These are phyloP conservation scores for Drosophila anomalata DNA, from an alignment of 2,888 invertebrate species.

Conservation along the genomic window DNA sequence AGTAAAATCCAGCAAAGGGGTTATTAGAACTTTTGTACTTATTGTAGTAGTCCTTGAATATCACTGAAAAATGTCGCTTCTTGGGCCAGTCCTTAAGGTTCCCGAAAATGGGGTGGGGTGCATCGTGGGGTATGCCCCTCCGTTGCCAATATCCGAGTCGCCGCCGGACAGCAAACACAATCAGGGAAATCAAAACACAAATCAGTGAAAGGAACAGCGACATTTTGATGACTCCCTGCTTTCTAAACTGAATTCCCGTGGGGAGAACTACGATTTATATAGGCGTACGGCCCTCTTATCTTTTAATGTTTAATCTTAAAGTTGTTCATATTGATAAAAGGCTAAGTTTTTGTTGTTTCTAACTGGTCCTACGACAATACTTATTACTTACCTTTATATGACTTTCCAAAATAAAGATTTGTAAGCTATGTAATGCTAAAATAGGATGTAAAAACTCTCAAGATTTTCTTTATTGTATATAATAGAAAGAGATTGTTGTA, in stretches of 20 bases:
- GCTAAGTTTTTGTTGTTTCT: no score
- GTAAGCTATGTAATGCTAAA: no score
- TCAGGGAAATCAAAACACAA: conserved; percentile 38
- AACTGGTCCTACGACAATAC: no score
- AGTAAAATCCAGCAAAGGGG: conserved; percentile 76
- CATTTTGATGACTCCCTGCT: conserved; percentile 37
- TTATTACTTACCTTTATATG: no score
- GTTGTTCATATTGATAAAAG: no score
- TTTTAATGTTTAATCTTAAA: no score
- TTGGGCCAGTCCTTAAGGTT: conserved; percentile 59
- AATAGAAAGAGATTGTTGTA: no score
- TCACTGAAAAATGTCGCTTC: conserved; percentile 40
- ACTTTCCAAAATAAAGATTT: no score
- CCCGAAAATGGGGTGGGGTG: conserved; percentile 56
- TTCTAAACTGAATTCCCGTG: conserved; percentile 34
- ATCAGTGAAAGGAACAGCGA: conserved; percentile 51
- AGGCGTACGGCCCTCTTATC: neutral
- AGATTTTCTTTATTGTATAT: no score
- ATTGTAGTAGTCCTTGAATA: conserved; percentile 59
- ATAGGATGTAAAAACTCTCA: no score
- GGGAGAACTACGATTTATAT: neutral
- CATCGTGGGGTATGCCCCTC: conserved; percentile 67
- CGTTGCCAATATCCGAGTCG: conserved; percentile 68
- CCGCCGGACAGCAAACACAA: conserved; percentile 45
- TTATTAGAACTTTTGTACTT: conserved; percentile 48